These are phyloP conservation scores for Erythrolamprus reginae DNA, from an alignment of 2,113 vertebrate genomes.

Conservation along the genomic window DNA sequence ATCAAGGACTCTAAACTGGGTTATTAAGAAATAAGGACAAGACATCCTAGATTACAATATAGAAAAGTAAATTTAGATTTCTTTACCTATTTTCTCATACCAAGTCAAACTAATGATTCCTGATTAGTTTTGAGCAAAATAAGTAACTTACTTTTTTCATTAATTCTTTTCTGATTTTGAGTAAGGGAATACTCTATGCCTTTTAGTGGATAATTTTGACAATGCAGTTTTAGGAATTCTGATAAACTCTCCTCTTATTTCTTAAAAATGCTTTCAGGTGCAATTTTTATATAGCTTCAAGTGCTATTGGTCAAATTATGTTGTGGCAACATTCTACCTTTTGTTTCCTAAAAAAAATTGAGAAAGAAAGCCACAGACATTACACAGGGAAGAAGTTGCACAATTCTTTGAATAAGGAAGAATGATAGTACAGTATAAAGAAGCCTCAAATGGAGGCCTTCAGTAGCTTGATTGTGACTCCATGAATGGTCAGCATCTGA, in stretches of 20 bases:
- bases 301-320: not conserved
- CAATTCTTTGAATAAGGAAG: not conserved
- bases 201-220: not conserved
- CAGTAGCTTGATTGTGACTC: not conserved
- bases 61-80: not conserved
- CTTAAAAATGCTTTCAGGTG: not conserved
- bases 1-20: not conserved
- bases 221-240: not conserved
- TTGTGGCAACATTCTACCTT: not conserved
- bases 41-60: not conserved
- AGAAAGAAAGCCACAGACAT: not conserved
- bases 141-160: not conserved
- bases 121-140: not conserved
- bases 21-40: not conserved
- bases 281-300: not conserved
- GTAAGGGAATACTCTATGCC: not conserved
- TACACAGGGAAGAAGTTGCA: not conserved
- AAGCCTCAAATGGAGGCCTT: not conserved
- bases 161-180: not conserved
- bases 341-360: not conserved
- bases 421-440: not conserved
- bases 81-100: not conserved
- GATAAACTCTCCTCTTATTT: not conserved
- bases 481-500: not conserved
- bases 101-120: not conserved